phyloP scores from a whole-genome alignment of 1,140 invertebrate species.

The Oscheius sp. region DNA sequence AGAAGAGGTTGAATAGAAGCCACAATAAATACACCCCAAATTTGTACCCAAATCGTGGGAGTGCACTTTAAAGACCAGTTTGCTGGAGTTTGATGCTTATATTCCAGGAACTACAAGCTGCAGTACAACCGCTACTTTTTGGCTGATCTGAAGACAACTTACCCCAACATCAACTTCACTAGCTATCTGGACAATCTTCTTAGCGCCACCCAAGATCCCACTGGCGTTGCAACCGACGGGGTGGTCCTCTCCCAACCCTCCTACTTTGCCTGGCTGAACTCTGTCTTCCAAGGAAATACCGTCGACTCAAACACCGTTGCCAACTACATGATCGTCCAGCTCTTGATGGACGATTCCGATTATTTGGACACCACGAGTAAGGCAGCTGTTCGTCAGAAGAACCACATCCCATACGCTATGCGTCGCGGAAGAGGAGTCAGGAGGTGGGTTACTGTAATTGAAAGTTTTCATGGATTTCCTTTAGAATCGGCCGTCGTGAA shows the following conservation, averaged over 20 bases:
- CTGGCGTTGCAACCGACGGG: background rate
- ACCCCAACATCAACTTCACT: conserved; percentile 39
- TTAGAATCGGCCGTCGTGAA: conserved; percentile 22
- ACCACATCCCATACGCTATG: conserved; percentile 18
- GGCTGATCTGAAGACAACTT: conserved; percentile 21
- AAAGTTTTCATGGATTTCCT: background rate
- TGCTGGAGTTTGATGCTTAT: too few species aligned
- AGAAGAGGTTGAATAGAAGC: too few species aligned
- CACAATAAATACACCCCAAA: too few species aligned
- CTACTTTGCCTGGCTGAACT: conserved; percentile 41
- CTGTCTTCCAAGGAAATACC: conserved; percentile 25
- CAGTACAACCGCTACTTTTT: conserved; percentile 47
- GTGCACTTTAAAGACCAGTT: too few species aligned
- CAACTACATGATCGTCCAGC: conserved; percentile 46
- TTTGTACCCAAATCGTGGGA: too few species aligned
- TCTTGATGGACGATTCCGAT: conserved; percentile 38
- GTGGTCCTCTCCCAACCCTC: conserved; percentile 42
- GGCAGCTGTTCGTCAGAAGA: background rate
- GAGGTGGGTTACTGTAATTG: background rate
- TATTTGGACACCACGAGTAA: background rate
- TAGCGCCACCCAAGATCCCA: background rate
- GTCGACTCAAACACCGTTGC: conserved; percentile 30
- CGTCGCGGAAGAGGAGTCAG: conserved; percentile 21
- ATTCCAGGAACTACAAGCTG: conserved; percentile 47
- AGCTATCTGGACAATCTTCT: conserved; percentile 29